Conservation (phyloP, 2,113 vertebrate genomes). For the Cyprinodon brontotheroides region DNA sequence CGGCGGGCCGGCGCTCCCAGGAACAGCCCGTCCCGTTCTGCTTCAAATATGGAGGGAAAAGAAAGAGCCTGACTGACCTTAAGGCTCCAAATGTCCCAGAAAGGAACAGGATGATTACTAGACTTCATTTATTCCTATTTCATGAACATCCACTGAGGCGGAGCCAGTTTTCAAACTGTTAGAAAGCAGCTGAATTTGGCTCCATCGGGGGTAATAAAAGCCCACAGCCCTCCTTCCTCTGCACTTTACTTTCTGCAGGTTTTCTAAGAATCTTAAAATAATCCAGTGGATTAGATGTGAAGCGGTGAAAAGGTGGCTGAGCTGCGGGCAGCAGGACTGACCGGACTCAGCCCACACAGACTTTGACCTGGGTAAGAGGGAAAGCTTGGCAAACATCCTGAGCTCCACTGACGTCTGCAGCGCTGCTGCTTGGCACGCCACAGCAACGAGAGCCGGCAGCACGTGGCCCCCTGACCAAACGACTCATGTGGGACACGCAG, state of each 20-base stretch:
- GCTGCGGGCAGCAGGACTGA: slow-evolving; percentile 40
- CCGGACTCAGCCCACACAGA: slow-evolving; percentile 54
- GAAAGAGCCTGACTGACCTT: not conserved
- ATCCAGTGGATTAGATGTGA: slow-evolving; percentile 26
- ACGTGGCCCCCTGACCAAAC: slow-evolving; percentile 45
- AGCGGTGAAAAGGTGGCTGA: slow-evolving; percentile 16
- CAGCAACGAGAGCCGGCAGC: slow-evolving; percentile 39
- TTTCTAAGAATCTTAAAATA: slow-evolving; percentile 39
- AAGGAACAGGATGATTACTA: not conserved
- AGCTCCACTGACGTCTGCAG: slow-evolving; percentile 32
- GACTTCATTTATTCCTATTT: not conserved
- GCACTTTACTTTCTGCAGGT: not conserved
- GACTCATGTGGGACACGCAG: slow-evolving; percentile 4
- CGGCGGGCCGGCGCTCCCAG: slow-evolving; percentile 20
- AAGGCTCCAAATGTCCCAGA: not conserved
- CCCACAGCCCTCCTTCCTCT: not conserved
- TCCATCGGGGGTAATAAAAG: not conserved
- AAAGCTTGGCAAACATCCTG: slow-evolving; percentile 42
- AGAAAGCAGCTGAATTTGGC: not conserved
- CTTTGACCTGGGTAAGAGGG: slow-evolving; percentile 58
- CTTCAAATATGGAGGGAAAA: not conserved
- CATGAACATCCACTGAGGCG: not conserved
- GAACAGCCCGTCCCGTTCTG: slow-evolving; percentile 42
- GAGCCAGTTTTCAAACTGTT: slow-evolving; percentile 10
- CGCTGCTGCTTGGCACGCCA: slow-evolving; percentile 43